A percentile compares a stretch with the other conserved stretches of the same genome.
Conservation (phyloP, 1,140 invertebrate genomes). For the Caenorhabditis elegans region WBcel235 BX284605.5:14120501-14121000, state of each 20-base stretch:
- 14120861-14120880: constrained; percentile 24
- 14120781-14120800: constrained; percentile 27
- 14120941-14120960: constrained; percentile 8
- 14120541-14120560: constrained; percentile 20
- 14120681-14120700: no score
- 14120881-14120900: constrained; percentile 34
- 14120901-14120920: not conserved
- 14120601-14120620: constrained; percentile 15
- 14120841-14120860: constrained; percentile 34
- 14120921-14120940: constrained; percentile 16
- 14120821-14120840: not conserved
- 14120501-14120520: constrained; percentile 23
- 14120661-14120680: no score
- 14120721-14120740: not conserved
- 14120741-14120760: constrained; percentile 19
- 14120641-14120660: not conserved
- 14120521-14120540: constrained; percentile 36
- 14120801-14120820: constrained; percentile 24
- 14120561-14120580: not conserved
- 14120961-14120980: not conserved
- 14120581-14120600: not conserved
- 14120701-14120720: no score
- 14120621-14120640: not conserved
- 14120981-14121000: constrained; percentile 7
- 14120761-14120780: constrained; percentile 9